Evolutionary conservation across 2,888 invertebrate species (phyloP).

Genomic region (Caenorhabditis sp.): DNA sequence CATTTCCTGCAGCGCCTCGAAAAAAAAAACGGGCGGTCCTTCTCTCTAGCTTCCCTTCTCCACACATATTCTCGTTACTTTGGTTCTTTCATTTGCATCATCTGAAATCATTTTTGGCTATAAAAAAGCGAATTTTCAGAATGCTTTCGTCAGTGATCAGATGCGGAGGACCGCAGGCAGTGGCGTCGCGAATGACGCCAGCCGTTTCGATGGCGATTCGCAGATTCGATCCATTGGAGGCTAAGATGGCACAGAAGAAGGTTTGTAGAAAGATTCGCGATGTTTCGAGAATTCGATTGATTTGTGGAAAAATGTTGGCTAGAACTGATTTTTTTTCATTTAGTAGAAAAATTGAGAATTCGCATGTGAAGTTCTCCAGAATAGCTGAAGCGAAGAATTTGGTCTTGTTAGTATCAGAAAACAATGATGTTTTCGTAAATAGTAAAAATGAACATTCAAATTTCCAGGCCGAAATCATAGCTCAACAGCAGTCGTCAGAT

Average conservation of each 20-base stretch:
- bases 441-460: too few species aligned
- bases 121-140: slow-evolving; percentile 2
- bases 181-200: slow-evolving; percentile 52
- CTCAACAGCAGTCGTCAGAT: slow-evolving; percentile 33
- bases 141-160: slow-evolving; percentile 45
- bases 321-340: too few species aligned
- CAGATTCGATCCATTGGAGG: slow-evolving; percentile 62
- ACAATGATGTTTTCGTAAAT: too few species aligned
- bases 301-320: too few species aligned
- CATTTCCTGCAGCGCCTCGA: slow-evolving; percentile 30
- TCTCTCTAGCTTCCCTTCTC: background rate
- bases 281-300: too few species aligned
- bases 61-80: slow-evolving; percentile 9
- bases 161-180: slow-evolving; percentile 37
- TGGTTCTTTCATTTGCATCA: background rate
- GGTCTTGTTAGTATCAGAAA: background rate
- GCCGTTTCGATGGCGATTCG: slow-evolving; percentile 51
- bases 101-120: background rate
- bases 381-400: too few species aligned
- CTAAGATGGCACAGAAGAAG: slow-evolving; percentile 65
- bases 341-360: too few species aligned
- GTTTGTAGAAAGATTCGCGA: slow-evolving; percentile 10
- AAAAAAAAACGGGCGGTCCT: slow-evolving; percentile 53
- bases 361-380: too few species aligned
- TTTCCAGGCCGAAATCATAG: slow-evolving; percentile 44